A percentile compares a stretch with the other conserved stretches of the same genome.
Evolutionary conservation across 2,888 invertebrate genomes (phyloP).

Genomic region (Philhelius pedissequus): DNA sequence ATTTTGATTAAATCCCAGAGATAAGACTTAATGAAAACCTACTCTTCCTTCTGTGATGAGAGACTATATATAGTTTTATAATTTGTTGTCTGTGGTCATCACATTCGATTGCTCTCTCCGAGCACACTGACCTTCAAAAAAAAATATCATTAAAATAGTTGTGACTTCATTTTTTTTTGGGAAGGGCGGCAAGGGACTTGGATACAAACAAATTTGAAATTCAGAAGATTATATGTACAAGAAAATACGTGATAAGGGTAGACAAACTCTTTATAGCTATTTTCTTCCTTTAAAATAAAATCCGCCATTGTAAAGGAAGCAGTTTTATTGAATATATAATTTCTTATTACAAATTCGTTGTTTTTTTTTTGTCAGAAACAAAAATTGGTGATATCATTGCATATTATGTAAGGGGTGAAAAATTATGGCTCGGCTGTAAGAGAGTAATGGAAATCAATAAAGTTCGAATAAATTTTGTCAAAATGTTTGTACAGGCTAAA

Average conservation of each 20-base stretch:
- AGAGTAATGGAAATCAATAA: constrained; percentile 44
- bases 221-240: no score
- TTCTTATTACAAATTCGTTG: not conserved
- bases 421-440: not conserved
- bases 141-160: not conserved
- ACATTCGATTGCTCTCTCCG: not conserved
- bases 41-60: not conserved
- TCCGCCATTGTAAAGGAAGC: not conserved
- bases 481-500: constrained; percentile 3
- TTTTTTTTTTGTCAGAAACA: not conserved
- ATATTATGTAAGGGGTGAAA: no score
- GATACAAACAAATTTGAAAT: not conserved
- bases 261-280: constrained; percentile 8
- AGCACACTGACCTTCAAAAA: not conserved
- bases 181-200: no score
- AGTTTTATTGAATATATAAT: not conserved
- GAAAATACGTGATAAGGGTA: no score
- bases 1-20: constrained; percentile 47
- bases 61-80: not conserved
- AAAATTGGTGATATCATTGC: not conserved
- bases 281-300: not conserved
- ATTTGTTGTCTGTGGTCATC: not conserved
- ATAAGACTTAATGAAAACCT: constrained; percentile 16
- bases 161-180: no score
- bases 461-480: constrained; percentile 26